Evolutionary conservation across 92 coral and sea anemone genomes (phyloP), one percentile per base, ranked within the genome.

Genomic region (Palythoa heliodiscus): DNA sequence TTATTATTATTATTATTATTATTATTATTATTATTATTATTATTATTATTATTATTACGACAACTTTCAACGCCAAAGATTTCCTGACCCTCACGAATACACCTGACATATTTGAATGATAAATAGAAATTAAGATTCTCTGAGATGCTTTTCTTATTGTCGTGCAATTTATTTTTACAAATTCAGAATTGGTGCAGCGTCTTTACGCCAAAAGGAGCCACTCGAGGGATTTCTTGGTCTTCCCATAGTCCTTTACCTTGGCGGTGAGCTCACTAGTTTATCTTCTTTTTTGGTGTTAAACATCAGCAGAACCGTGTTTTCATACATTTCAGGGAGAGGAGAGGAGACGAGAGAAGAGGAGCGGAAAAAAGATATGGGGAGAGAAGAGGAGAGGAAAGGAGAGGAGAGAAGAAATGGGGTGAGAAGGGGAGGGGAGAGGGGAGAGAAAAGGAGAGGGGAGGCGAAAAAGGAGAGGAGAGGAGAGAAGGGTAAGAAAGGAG

Each of bases 211-310:
- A 1, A 12, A 11, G 70, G 54, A 60, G 82, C 53, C 12, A 43
- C 37, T 16, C 29, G 58, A 20, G 83, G 29, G 23, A 38, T 77
- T 25, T 25, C 43, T 37, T 77, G 83, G 83, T 48, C 52, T 9
- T 24, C 70, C 58, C 83, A 77, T 20, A 77, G 83, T 77, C 83
- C 83, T 17, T 38, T 35, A 52, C 83, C 83, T 38, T 77, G 83
- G 83, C 70, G 83, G 83, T 77, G 25, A 77, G 83, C 10, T 15
- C 13, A 5, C 20, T 17, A 5, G 23, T 71, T 11, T 40, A 17
- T 16, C 11, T 14, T 16, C 11, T 5, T 16, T 13, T 16, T 15
- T 5, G 5, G 39, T 58, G 64, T 58, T 2, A 58, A 4, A 14
- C 64, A 58, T 3, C 17, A 58, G 19, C 17, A 14, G 17, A 58